These are phyloP conservation scores for Gobionotothen gibberifrons DNA, from an alignment of 2,797 vertebrate species.

Conservation along the genomic window DNA sequence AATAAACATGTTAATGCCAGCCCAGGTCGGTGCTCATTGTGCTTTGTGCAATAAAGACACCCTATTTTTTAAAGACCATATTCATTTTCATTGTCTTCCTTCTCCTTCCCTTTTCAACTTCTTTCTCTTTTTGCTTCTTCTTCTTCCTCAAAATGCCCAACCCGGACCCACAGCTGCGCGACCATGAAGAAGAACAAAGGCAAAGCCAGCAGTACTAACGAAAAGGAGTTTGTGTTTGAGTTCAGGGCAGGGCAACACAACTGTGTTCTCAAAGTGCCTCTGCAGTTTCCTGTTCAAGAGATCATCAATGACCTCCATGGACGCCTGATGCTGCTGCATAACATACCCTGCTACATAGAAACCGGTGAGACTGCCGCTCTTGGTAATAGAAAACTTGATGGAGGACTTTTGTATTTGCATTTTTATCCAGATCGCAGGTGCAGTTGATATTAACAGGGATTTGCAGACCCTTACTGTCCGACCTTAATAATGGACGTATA, in stretches of 20 bases:
- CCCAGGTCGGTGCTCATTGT: no score
- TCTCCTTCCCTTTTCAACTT: no score
- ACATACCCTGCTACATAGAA: conserved; percentile 93
- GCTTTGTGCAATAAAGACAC: no score
- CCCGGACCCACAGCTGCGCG: neutral
- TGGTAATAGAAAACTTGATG: neutral
- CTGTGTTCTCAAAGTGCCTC: conserved; percentile 90
- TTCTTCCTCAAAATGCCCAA: no score
- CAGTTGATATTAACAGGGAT: neutral
- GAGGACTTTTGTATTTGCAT: neutral
- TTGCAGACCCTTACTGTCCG: neutral
- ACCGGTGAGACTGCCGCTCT: conserved; percentile 82
- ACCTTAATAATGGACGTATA: neutral
- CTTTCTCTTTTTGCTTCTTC: no score
- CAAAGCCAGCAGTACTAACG: conserved; percentile 75
- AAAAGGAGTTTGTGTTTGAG: conserved; percentile 91
- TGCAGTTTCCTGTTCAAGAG: conserved; percentile 91
- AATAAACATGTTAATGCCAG: no score
- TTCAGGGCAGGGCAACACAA: conserved; percentile 88
- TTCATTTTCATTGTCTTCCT: no score
- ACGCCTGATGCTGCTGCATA: conserved; percentile 92
- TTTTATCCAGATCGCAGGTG: neutral
- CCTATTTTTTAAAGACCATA: no score
- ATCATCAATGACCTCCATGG: conserved; percentile 91
- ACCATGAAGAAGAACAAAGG: conserved; percentile 90